Evolutionary conservation across 2,888 invertebrate genomes (phyloP), one percentile per base, ranked within the genome.

Genomic region (Rotaria socialis): DNA sequence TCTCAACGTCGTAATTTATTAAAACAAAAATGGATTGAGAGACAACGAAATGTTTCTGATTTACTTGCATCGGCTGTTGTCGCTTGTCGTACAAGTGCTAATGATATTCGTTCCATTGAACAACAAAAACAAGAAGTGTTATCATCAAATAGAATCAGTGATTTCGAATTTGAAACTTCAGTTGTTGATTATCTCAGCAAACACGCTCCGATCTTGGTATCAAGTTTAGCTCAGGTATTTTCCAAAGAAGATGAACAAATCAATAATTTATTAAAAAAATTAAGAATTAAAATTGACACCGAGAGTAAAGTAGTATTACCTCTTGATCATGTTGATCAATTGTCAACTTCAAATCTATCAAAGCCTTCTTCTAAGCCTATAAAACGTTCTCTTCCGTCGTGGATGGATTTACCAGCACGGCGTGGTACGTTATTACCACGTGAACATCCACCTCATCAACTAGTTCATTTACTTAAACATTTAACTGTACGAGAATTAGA

Each of bases 181-280:
- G 4, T 75, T 22, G 24, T 75, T 75, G 47, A 75, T 75, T 67
- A 67, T 35, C 16, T 67, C n/a, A 67, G 2, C 8, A n/a, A 35
- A 16, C 27, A 67, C 35, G 67, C 67, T 24, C 67, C 67, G 14
- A 5, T 67, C 10, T 67, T 35, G 35, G 11, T 67, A 1, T 24
- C 67, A 16, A 35, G 11, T 27, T 11, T 35, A 0, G 8, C 27
- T 16, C 67, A 67, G 16, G n/a, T 67, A 11, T 67, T 67, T 35
- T 67, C 35, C n/a, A 67, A 67, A 67, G 67, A 67, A 27, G 67
- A 67, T 35, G 67, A 67, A 67, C n/a, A 67, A 27, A 67, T 67
- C 14, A 67, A 11, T 27, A 11, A 67, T 27, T 35, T 14, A 27
- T 35, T 67, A 35, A 67, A 67, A 35, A 67, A 14, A 27, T n/a